Evolutionary conservation across 2,888 invertebrate genomes (phyloP).

Genomic region (Lasioglossum marginatum): DNA sequence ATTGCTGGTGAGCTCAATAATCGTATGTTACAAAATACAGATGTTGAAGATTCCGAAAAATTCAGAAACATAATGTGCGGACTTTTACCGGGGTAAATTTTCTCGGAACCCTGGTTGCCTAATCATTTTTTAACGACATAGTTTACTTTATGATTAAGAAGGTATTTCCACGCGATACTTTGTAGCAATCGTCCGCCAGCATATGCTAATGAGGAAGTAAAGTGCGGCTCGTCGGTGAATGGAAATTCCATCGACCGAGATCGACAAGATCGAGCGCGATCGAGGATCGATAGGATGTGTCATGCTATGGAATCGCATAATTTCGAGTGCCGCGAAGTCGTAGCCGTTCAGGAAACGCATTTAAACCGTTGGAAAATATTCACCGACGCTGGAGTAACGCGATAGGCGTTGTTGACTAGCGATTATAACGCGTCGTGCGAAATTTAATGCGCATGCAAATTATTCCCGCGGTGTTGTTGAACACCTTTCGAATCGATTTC

Average conservation of each 20-base stretch:
- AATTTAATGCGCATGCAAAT: slow-evolving; percentile 38
- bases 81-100: no score
- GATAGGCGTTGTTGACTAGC: slow-evolving; percentile 62
- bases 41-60: not conserved
- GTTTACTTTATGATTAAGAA: not conserved
- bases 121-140: not conserved
- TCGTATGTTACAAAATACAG: no score
- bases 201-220: not conserved
- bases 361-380: slow-evolving; percentile 46
- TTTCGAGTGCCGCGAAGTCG: not conserved
- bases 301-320: not conserved
- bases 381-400: slow-evolving; percentile 47
- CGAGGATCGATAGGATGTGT: slow-evolving; percentile 3
- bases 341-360: slow-evolving; percentile 29
- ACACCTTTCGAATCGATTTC: slow-evolving; percentile 35
- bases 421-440: slow-evolving; percentile 54
- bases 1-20: no score
- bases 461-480: slow-evolving; percentile 20
- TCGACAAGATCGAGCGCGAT: not conserved
- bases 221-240: not conserved
- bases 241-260: not conserved
- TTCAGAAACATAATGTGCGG: not conserved
- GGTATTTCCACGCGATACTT: not conserved
- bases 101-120: no score
- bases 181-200: not conserved